Evolutionary conservation across 2,888 invertebrate genomes (phyloP), one percentile per base, ranked within the genome.

Genomic region (Pemphredon lugubris): DNA sequence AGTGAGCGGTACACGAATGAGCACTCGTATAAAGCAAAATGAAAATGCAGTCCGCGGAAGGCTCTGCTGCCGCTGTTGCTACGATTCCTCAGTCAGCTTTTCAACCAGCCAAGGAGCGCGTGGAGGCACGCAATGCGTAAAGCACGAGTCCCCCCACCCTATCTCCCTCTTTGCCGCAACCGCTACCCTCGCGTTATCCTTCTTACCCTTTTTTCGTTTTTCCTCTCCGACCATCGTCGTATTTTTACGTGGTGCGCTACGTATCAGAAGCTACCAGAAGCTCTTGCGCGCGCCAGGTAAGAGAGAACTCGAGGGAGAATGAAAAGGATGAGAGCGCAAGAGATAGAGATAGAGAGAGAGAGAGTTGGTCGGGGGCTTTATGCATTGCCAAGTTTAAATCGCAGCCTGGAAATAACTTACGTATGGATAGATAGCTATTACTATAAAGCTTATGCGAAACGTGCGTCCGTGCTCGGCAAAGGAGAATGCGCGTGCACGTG

Each of bases 331-430:
- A 32, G 2, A 11, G 26, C 26, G 26, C 3, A 53, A 26, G 16
- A 45, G 11, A 32, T 5, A 32, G 20, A 48, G 47, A 51, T 50
- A 39, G 55, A 21, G 44, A 18, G n/a, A n/a, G 58, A 37, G 50
- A 16, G 47, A 37, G 53, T 47, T 37, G 64, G 32, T 30, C n/a
- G n/a, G 34, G 34, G 47, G 65, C 64, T 79, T 75, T 78, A 77
- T 79, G 78, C 75, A 80, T 77, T 76, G 82, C 76, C 77, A 81
- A 82, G 77, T 77, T 76, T 78, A 83, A 83, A 85, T 84, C 82
- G 84, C 75, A 48, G 70, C 34, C 65, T 76, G 75, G 75, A 82
- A 82, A 81, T 81, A 83, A 79, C 77, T 77, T 72, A 68, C 74
- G 77, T 65, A 79, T 44, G 71, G 79, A 77, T 82, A 75, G 80